Evolutionary conservation across 2,797 vertebrate genomes (phyloP), one percentile per base, ranked within the genome.

Genomic region (Enteromius afrohamiltoni): DNA sequence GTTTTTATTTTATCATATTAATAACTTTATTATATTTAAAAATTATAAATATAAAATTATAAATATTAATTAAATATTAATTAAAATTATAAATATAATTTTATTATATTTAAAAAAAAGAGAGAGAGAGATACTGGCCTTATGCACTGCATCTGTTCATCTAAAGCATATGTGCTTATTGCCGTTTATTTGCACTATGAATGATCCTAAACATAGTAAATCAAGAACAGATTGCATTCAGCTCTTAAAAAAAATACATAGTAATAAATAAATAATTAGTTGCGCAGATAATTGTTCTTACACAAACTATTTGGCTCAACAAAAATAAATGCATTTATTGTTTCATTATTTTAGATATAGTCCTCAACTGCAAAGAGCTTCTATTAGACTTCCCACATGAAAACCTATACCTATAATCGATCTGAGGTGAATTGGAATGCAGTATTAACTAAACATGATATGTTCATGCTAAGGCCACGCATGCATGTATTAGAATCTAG

Each of bases 381-480:
- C 42, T 45, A 10, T 45, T 45, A 45, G 9, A 13, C 42, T 11
- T 45, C 11, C 10, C 42, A 45, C 42, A 45, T 45, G 4, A 23
- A 60, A 62, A 45, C 51, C 16, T 19, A 26, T n/a, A 71, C 40
- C 58, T 3, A 64, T n/a, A 53, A 47, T 3, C 51, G 26, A 51
- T 53, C 23, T 17, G 8, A 17, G 19, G 1, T 40, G 29, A 75
- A 82, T 65, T 51, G 4, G 45, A 55, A 40, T 37, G 1, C 21
- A 60, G 17, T n/a, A 58, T 23, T 3, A 23, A 76, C 11, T 17
- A 11, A 79, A 17, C 94, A 92, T 93, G 93, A 92, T 94, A 95
- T 95, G 94, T 60, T 86, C 34, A 82, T 76, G 68, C 87, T 83
- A 87, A 88, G 86, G 84, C 82, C 86, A 86, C 42, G 21, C 55